Base-by-base conservation (phyloP, 2,888 invertebrate genomes). In the Dioctria rufipes region DNA sequence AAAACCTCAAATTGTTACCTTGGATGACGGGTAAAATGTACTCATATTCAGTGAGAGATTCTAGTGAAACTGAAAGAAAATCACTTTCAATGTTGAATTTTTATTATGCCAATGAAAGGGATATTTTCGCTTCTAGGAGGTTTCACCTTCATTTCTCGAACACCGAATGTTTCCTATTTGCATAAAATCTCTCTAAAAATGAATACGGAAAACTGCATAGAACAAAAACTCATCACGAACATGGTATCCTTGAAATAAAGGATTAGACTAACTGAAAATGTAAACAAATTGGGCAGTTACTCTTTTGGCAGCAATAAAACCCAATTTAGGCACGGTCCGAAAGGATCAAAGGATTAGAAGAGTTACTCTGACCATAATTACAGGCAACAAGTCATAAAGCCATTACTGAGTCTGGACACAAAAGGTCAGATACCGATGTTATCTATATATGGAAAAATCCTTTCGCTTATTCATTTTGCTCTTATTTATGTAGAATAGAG, bases 21-120 rank as follows among this genome's bases (percentile, higher is more conserved):
- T 73, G 60, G 42, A 11, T 8, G 8, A n/a, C 39, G n/a, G 13
- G 25, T 25, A 25, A 54, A n/a, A n/a, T 54, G 54, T 4, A 54
- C 2, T 54, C 54, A 4, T 9, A 2, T 6, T 6, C 1, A 54
- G n/a, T 11, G 11, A 54, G 11, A 4, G 42, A 42, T 73, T 73
- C 73, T 58, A 73, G 58, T 73, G 60, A 73, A 73, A 73, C 40
- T 73, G 73, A 73, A 61, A 73, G 73, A 73, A 61, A 73, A 73
- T 42, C 73, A 73, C 73, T 73, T 73, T 73, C 73, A 39, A 42
- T 58, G 73, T 8, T 58, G 58, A 39, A 73, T 13, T 58, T 60
- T 43, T 58, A 39, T 39, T 11, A 25, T 25, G 11, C 37, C 51
- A 73, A 40, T 39, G 73, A 73, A 73, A 73, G 73, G 54, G 73